Conservation (phyloP, 2,888 invertebrate genomes). For the Pecten maximus region DNA sequence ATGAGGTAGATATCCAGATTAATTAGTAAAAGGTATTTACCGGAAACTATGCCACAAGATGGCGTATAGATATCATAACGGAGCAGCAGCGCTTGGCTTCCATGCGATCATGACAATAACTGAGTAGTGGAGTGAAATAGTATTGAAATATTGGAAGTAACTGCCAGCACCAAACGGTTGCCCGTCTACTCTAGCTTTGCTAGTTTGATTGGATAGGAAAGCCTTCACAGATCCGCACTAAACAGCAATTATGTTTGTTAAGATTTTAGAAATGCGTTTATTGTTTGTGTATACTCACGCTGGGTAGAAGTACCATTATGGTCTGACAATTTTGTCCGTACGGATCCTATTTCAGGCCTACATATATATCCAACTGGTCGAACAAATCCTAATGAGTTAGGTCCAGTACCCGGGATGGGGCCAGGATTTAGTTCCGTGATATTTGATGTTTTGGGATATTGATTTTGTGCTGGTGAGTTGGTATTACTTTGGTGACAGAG, state of each 20-base stretch:
- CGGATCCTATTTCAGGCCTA: no score
- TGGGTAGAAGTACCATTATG: background rate
- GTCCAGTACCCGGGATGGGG: background rate
- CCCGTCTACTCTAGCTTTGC: background rate
- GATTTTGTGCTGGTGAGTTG: background rate
- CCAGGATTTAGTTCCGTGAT: background rate
- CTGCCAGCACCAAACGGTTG: background rate
- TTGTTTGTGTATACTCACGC: background rate
- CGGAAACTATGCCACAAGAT: background rate
- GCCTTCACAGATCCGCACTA: conserved; percentile 4
- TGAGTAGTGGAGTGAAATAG: background rate
- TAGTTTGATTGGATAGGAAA: conserved; percentile 17
- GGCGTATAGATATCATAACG: background rate
- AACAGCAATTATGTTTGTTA: conserved; percentile 33
- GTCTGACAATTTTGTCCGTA: background rate
- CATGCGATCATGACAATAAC: background rate
- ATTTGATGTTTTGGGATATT: conserved; percentile 22
- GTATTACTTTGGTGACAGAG: background rate
- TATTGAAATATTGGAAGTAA: conserved; percentile 18
- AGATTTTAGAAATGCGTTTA: conserved; percentile 19
- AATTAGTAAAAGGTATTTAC: conserved; percentile 5
- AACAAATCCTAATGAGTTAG: background rate
- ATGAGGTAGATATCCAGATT: conserved; percentile 9
- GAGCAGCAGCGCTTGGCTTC: background rate
- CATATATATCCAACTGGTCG: no score